A percentile compares a stretch with the other conserved stretches of the same genome.
Evolutionary conservation across 2,113 vertebrate genomes (phyloP).

Genomic region (Aphyosemion australe): DNA sequence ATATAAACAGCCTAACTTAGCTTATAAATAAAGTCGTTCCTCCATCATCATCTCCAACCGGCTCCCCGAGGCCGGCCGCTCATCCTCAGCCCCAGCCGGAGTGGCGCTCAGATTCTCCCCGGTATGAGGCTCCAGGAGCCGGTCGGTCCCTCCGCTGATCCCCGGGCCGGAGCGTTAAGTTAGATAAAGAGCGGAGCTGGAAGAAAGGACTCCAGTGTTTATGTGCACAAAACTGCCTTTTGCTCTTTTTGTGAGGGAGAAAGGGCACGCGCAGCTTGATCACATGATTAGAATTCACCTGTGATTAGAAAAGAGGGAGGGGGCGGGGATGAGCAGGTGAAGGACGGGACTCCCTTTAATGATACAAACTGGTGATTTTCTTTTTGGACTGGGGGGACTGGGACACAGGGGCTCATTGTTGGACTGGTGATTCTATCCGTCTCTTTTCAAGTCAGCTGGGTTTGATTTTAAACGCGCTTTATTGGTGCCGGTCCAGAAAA

Average conservation of each 20-base stretch:
- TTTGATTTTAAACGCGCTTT: slow-evolving; percentile 30
- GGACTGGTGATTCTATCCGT: slow-evolving; percentile 69
- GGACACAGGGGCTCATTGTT: slow-evolving; percentile 79
- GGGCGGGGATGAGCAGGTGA: slow-evolving; percentile 53
- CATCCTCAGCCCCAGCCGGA: slow-evolving; percentile 38
- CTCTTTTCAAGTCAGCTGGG: slow-evolving; percentile 38
- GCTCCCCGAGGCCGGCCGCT: slow-evolving; percentile 45
- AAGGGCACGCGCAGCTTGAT: slow-evolving; percentile 73
- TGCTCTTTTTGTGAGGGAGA: slow-evolving; percentile 73
- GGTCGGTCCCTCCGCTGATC: slow-evolving; percentile 36
- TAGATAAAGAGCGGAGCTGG: slow-evolving; percentile 49
- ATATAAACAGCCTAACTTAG: too few relatives aligned
- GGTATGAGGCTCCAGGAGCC: slow-evolving; percentile 38
- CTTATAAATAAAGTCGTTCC: too few relatives aligned
- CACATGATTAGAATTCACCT: slow-evolving; percentile 83
- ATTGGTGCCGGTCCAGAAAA: slow-evolving; percentile 40
- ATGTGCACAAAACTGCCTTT: slow-evolving; percentile 78
- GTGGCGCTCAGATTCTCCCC: slow-evolving; percentile 19
- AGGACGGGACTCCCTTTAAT: slow-evolving; percentile 78
- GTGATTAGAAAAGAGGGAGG: slow-evolving; percentile 73
- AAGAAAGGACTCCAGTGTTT: slow-evolving; percentile 54
- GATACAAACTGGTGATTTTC: slow-evolving; percentile 80
- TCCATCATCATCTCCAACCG: slow-evolving; percentile 4
- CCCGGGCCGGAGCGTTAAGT: slow-evolving; percentile 34
- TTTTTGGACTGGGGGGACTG: slow-evolving; percentile 44